Base-by-base conservation (phyloP, 2,888 invertebrate genomes). In the Scelioninae gen. 2 region DNA sequence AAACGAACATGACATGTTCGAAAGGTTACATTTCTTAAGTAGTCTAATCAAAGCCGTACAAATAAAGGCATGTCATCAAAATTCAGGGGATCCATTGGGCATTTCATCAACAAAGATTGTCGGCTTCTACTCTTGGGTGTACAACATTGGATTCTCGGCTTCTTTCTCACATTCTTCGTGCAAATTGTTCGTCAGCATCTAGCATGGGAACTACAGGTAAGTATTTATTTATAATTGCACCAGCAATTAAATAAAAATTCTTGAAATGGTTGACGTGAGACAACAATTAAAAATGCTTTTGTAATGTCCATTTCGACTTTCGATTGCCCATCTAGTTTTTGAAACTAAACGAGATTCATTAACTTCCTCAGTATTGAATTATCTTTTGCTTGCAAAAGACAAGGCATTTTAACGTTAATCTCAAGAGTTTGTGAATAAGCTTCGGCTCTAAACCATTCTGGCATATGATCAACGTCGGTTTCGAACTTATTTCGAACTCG, bases 371-470 rank as follows among this genome's bases (percentile, higher is more conserved):
- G 67, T 68, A 0, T 65, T 9, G 0, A 73, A 18, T 41, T 75
- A 65, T 9, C 39, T 25, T 19, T 50, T 2, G 19, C 9, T 48
- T 15, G 7, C 9, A 39, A n/a, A 19, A 73, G 2, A 33, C 57
- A 31, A 18, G 74, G 69, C 68, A 74, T 74, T 43, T 63, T n/a
- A 18, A 4, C 1, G 2, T 37, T 7, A 5, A 65, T 65, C 69
- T 57, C 7, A 65, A n/a, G 11, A 37, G 25, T n/a, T 65, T 6
- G 1, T 72, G 28, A 10, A 70, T 18, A 3, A 22, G 52, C n/a
- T 73, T 22, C 11, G 50, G 43, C n/a, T n/a, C n/a, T n/a, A 13
- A 73, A 71, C 76, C 67, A 76, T 1, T 48, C 31, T 7, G 43
- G 58, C 6, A 73, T 18, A 2, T 19, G 9, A 39, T 50, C 37